Evolutionary conservation across 2,797 vertebrate species (phyloP), one percentile per base, ranked within the genome.

Genomic region (Phrynocephalus vlangalii): DNA sequence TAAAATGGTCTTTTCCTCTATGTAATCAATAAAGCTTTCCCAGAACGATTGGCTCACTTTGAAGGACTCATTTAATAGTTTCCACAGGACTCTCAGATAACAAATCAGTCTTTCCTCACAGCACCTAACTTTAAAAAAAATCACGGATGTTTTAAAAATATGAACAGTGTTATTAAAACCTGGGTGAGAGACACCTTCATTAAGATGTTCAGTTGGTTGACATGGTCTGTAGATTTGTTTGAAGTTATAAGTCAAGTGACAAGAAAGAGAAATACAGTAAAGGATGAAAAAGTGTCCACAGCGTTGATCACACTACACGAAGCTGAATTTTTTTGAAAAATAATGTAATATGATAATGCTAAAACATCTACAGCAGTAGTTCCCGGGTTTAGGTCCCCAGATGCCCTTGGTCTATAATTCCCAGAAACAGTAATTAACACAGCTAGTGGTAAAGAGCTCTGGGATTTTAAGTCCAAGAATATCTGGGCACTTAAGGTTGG

Each of bases 1-100:
- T 93, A 87, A 94, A 94, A 95, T 86, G 89, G 89, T 88, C 87
- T 92, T 94, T 92, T 86, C 72, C 85, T 91, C 80, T 90, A 38
- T 90, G 82, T 94, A 94, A 95, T 94, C 90, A 93, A 91, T 93
- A 94, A 83, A 86, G 77, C 87, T 87, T 91, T 90, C 86, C 91
- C 90, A 93, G 70, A 91, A 89, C 92, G 88, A 93, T 73, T 93
- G 85, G 81, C 90, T 94, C 79, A 88, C 52, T 93, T 94, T 56
- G 86, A 83, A 91, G 72, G 70, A 48, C 71, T n/a, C 84, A 71
- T 82, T 90, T 81, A 92, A 66, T 26, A 91, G 60, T 84, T 90
- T 92, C 20, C 16, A 16, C 81, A 89, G 48, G 83, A 83, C 44
- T 95, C 82, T 71, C 26, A 79, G 88, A 87, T 73, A 92, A 79